phyloP scores from a whole-genome alignment of 2,797 vertebrate species.

The Scolopax rusticola region DNA sequence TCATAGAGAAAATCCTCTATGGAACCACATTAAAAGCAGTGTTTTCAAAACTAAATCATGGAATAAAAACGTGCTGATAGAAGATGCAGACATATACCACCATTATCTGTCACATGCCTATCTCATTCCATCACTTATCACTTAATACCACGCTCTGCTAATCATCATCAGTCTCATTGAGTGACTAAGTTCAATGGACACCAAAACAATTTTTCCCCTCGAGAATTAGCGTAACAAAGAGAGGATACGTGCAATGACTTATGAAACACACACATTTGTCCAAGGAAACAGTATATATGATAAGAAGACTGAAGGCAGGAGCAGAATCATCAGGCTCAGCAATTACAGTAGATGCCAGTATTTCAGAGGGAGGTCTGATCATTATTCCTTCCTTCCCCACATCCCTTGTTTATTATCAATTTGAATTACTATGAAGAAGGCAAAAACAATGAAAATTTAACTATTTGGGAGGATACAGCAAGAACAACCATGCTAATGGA shows the following conservation, averaged over 20 bases:
- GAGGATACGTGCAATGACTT: background rate
- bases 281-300: background rate
- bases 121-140: background rate
- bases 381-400: too few species aligned
- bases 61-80: constrained; percentile 28
- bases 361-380: background rate
- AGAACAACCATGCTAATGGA: accelerated
- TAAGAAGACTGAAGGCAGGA: background rate
- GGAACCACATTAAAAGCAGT: constrained; percentile 28
- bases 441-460: accelerated
- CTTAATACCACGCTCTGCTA: background rate
- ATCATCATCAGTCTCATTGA: background rate
- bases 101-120: background rate
- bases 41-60: constrained; percentile 21
- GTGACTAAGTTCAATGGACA: background rate
- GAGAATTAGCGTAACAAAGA: background rate
- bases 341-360: accelerated
- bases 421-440: background rate
- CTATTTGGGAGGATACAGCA: background rate
- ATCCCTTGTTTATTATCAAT: background rate
- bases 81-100: background rate
- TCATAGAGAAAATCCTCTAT: constrained; percentile 2
- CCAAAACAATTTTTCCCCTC: background rate
- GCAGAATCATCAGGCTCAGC: background rate
- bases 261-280: accelerated